Conservation (phyloP, 2,888 invertebrate genomes). For the Caenorhabditis doughertyi region DNA sequence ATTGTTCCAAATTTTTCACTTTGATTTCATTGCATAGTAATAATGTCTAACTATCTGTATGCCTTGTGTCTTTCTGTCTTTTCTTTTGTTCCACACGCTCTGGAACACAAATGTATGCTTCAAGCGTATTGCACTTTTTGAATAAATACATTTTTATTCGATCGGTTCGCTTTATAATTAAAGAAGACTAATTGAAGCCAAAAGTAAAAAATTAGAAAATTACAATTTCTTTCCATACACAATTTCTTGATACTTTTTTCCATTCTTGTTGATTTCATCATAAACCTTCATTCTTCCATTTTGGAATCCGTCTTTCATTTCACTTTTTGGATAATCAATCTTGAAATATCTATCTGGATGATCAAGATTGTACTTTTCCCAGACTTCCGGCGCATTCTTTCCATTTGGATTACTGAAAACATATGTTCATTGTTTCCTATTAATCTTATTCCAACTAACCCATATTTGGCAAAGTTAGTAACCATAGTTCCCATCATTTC, state of each 20-base stretch:
- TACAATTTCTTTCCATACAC: constrained; percentile 27
- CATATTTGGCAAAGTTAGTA: constrained; percentile 72
- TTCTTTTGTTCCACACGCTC: neutral
- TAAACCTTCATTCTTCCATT: constrained; percentile 27
- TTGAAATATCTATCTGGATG: constrained; percentile 33
- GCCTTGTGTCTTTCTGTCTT: constrained; percentile 24
- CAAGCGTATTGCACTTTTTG: neutral
- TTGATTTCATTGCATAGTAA: constrained; percentile 4
- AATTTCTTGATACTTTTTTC: constrained; percentile 31
- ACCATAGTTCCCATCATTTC: constrained; percentile 67
- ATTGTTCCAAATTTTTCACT: constrained; percentile 13
- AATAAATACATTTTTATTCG: neutral
- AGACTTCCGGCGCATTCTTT: constrained; percentile 1
- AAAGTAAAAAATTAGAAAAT: neutral
- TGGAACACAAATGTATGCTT: neutral
- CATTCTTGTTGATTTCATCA: constrained; percentile 13
- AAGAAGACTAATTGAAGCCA: neutral
- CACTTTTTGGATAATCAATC: constrained; percentile 33
- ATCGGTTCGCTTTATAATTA: neutral
- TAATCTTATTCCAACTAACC: constrained; percentile 43
- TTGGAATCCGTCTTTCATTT: constrained; percentile 40
- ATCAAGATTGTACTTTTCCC: constrained; percentile 4
- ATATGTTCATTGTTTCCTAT: too few species aligned
- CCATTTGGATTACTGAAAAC: constrained; percentile 32
- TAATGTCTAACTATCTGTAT: constrained; percentile 20